These are phyloP conservation scores for Caranx melampygus DNA, from an alignment of 2,113 vertebrate species.

Conservation along the genomic window DNA sequence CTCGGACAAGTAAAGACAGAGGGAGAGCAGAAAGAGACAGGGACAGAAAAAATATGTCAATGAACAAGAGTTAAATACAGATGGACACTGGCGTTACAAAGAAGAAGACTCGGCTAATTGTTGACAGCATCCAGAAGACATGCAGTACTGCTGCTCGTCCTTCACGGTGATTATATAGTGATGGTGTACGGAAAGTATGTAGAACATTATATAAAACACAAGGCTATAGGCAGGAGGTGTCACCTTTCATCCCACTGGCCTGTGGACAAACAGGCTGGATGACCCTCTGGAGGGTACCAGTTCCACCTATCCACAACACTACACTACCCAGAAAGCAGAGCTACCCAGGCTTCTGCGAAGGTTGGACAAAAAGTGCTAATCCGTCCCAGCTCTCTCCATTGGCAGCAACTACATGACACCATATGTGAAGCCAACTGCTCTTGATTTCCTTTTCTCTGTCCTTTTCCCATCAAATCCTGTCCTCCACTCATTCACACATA, in stretches of 20 bases:
- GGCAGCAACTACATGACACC: slow-evolving; percentile 34
- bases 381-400: slow-evolving; percentile 28
- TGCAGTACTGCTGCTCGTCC: slow-evolving; percentile 35
- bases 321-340: slow-evolving; percentile 28
- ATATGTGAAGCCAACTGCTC: slow-evolving; percentile 30
- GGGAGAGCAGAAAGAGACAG: slow-evolving; percentile 22
- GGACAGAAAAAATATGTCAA: slow-evolving; percentile 33
- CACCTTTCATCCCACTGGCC: slow-evolving; percentile 46
- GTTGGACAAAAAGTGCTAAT: slow-evolving; percentile 42
- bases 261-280: slow-evolving; percentile 43
- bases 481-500: neutral
- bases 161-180: slow-evolving; percentile 43
- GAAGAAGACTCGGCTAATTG: slow-evolving; percentile 24
- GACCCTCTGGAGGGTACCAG: slow-evolving; percentile 38
- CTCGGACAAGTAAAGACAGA: slow-evolving; percentile 53
- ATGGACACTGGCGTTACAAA: slow-evolving; percentile 33
- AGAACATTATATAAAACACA: slow-evolving; percentile 62
- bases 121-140: slow-evolving; percentile 9
- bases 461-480: neutral
- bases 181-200: slow-evolving; percentile 71
- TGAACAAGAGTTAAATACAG: slow-evolving; percentile 8
- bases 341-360: slow-evolving; percentile 14
- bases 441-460: slow-evolving; percentile 13
- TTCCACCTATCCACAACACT: slow-evolving; percentile 11
- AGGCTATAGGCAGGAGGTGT: slow-evolving; percentile 49